phyloP scores from a whole-genome alignment of 92 coral and sea anemone species.

The Virgularia gustaviana region DNA sequence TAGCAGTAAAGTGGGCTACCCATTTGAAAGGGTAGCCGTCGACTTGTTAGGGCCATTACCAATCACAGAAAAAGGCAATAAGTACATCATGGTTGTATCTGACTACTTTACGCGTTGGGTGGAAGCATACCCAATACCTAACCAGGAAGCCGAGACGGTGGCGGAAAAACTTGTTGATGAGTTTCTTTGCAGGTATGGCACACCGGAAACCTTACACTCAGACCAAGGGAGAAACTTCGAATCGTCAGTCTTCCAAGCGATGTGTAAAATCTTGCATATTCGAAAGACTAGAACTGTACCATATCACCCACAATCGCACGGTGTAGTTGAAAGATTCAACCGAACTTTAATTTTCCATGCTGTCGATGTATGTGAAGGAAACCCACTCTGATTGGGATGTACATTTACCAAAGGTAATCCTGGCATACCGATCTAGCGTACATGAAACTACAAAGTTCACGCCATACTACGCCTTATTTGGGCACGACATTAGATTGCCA shows the following conservation, averaged over 20 bases:
- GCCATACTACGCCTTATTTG: slow-evolving; percentile 42
- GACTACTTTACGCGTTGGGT: slow-evolving; percentile 44
- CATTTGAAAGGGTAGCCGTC: slow-evolving; percentile 45
- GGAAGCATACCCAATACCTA: slow-evolving; percentile 36
- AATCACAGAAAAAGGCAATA: slow-evolving; percentile 29
- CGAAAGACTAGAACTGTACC: slow-evolving; percentile 41
- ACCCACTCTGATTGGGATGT: slow-evolving; percentile 43
- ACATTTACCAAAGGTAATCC: slow-evolving; percentile 42
- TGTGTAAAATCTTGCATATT: slow-evolving; percentile 36
- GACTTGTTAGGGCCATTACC: slow-evolving; percentile 53
- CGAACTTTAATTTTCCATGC: slow-evolving; percentile 19
- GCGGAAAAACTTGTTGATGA: slow-evolving; percentile 32
- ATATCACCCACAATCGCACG: slow-evolving; percentile 35
- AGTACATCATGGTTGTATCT: slow-evolving; percentile 36
- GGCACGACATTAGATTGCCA: slow-evolving; percentile 41
- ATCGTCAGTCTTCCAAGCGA: slow-evolving; percentile 37
- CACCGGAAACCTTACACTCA: slow-evolving; percentile 43
- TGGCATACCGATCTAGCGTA: slow-evolving; percentile 28
- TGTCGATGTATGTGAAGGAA: not conserved
- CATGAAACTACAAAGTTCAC: slow-evolving; percentile 43
- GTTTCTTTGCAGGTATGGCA: slow-evolving; percentile 43
- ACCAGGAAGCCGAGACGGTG: slow-evolving; percentile 44
- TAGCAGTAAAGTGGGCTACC: slow-evolving; percentile 31
- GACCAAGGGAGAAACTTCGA: slow-evolving; percentile 55
- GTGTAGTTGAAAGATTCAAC: slow-evolving; percentile 46